Percentiles rank a stretch among this genome's conserved stretches.
These are phyloP conservation scores for Lepilemur septentrionalis DNA, from an alignment of 2,797 vertebrate species.

Conservation along the genomic window DNA sequence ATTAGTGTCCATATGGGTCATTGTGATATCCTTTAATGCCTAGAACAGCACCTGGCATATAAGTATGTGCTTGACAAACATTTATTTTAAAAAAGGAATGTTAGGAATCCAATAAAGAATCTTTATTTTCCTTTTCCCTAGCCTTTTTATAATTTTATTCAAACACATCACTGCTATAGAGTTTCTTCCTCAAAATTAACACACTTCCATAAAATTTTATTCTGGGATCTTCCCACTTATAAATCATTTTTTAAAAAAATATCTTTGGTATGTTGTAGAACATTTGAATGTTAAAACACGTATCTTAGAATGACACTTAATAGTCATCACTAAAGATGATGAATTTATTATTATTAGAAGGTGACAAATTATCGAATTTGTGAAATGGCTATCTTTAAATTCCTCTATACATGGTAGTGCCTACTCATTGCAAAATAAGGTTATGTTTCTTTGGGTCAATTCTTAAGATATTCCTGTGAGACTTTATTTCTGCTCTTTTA, in stretches of 20 bases:
- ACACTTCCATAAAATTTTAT: slow-evolving; percentile 6
- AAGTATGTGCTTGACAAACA: not conserved
- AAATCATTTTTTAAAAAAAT: not conserved
- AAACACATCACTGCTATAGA: not conserved
- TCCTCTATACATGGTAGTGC: not conserved
- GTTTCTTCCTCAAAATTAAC: not conserved
- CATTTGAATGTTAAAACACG: not conserved
- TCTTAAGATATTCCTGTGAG: not conserved
- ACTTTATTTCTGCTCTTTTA: slow-evolving; percentile 27
- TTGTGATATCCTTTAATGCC: not conserved
- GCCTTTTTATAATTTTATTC: slow-evolving; percentile 1
- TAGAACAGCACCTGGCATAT: not conserved
- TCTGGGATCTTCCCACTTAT: not conserved
- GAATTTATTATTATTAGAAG: not conserved
- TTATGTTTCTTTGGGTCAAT: not conserved
- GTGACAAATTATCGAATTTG: not conserved
- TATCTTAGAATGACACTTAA: not conserved
- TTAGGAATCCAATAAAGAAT: not conserved
- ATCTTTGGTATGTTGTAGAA: not conserved
- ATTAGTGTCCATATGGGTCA: not conserved
- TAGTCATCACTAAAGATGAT: not conserved
- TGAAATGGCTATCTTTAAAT: not conserved
- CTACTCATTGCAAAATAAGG: not conserved
- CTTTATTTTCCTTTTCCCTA: not conserved
- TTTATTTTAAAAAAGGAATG: not conserved